A percentile compares a stretch with the other conserved stretches of the same genome.
Evolutionary conservation across 2,888 invertebrate species (phyloP).

Genomic region (Apodemia mormo): DNA sequence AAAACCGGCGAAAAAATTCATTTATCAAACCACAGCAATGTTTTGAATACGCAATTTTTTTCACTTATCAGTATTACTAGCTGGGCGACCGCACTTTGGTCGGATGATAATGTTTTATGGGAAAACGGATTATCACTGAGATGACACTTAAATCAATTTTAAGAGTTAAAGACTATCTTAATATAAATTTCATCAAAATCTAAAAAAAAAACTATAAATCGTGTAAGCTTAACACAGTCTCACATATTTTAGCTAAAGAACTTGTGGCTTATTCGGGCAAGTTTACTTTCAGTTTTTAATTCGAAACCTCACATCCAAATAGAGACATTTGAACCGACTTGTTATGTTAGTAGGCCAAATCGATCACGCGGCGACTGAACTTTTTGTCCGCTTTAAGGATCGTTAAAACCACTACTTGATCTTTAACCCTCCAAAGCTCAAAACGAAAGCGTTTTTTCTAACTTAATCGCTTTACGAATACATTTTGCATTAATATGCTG

Average conservation of each 20-base stretch:
- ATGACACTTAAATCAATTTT: no score
- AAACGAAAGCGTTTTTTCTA: slow-evolving; percentile 14
- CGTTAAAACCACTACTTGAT: slow-evolving; percentile 33
- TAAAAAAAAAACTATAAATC: background rate
- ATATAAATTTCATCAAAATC: no score
- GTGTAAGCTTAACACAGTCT: background rate
- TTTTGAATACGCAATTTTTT: no score
- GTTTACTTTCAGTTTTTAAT: slow-evolving; percentile 27
- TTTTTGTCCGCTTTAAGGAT: slow-evolving; percentile 32
- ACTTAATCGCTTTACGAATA: background rate
- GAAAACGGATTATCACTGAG: no score
- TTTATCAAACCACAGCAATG: no score
- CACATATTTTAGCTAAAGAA: background rate
- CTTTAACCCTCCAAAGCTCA: slow-evolving; percentile 26
- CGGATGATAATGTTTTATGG: no score
- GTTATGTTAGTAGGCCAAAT: slow-evolving; percentile 54
- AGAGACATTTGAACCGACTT: slow-evolving; percentile 40
- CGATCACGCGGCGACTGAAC: slow-evolving; percentile 49
- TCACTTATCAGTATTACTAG: no score
- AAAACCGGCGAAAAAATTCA: no score
- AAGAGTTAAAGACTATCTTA: no score
- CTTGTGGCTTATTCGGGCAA: background rate
- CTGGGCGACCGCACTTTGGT: no score
- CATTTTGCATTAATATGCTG: no score
- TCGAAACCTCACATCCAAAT: slow-evolving; percentile 27